Base-by-base conservation (phyloP, 2,888 invertebrate species). In the Megastigmus dorsalis region DNA sequence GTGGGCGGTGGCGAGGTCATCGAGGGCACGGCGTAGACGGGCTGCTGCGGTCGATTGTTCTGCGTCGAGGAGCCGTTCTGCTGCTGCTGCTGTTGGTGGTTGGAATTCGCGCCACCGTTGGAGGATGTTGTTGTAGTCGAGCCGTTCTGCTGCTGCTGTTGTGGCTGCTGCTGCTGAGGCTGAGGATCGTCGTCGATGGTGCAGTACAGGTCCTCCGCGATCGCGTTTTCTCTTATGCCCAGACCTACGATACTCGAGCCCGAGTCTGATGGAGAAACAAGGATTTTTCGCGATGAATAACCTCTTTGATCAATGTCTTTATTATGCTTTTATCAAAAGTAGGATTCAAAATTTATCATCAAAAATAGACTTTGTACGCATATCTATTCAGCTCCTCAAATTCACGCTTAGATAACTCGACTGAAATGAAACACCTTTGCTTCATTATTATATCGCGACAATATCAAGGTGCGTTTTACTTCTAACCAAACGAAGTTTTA, bases 1-100 rank as follows among this genome's bases (percentile, higher is more conserved):
- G 87, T 88, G 41, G 87, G 87, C 38, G 87, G 87, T 26, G 87
- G 87, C 36, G 87, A 87, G 60, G 85, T 86, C 86, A 88, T 87
- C 38, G 87, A 86, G 45, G 87, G 87, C 75, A 87, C 79, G 10
- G 83, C 81, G 76, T 87, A 84, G 67, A 84, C 79, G 3, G 82
- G 80, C 36, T 79, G 82, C 41, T 80, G 82, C 26, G 82, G 81
- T 70, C 83, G 80, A 70, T 80, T 84, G 54, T 80, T 79, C 45
- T 68, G 69, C 55, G 71, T 59, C 43, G 65, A 67, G 10, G 36
- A 1, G 28, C 13, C 20, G 36, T 2, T 6, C 13, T 23, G 41
- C 20, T 10, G 59, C 52, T 60, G 63, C 13, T 63, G 52, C 33
- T 30, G 41, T 15, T 20, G 48, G 13, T 66, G 55, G 50, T 28